Base-by-base conservation (phyloP, 2,113 vertebrate species). In the Xenus cinereus region DNA sequence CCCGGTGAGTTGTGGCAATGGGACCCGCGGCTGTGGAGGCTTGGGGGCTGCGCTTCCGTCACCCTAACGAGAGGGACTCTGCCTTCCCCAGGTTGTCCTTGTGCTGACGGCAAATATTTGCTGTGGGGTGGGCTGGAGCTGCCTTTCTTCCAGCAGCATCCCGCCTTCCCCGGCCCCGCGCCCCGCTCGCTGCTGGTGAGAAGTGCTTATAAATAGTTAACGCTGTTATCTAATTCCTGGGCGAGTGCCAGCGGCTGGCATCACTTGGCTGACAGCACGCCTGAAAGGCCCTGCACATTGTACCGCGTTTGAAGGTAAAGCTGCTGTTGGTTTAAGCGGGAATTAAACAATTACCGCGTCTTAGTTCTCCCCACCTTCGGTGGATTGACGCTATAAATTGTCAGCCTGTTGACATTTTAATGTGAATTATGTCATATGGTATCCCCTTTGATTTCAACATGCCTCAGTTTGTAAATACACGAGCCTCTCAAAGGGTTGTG, bases 391-490 rank as follows among this genome's bases (percentile, higher is more conserved):
- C 98, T 98, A 98, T 99, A 99, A 99, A 99, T 99, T 98, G 98
- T 98, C 99, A 98, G 98, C 98, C 98, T 98, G 98, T 98, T 98
- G 99, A 98, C 99, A 99, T 99, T 99, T 99, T 99, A 99, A 99
- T 99, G 99, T 98, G 98, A 98, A 98, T 99, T 99, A 98, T 99
- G 99, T 99, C 99, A 99, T 99, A 98, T 99, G 99, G 99, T 99
- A 99, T 99, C 99, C 98, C 99, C 99, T 99, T 99, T 99, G 99
- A 99, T 99, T 99, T 98, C 98, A 97, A 99, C 99, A 99, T 99
- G 99, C 98, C 99, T 99, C 98, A 89, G 98, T 99, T 99, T 99
- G 99, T 99, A 99, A 99, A 99, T 99, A 99, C 99, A 99, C 97
- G 98, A 98, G 98, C 98, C 98, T 98, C 99, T 99, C 98, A 99